Evolutionary conservation across 1,140 invertebrate genomes (phyloP).

Genomic region (Atta texana): DNA sequence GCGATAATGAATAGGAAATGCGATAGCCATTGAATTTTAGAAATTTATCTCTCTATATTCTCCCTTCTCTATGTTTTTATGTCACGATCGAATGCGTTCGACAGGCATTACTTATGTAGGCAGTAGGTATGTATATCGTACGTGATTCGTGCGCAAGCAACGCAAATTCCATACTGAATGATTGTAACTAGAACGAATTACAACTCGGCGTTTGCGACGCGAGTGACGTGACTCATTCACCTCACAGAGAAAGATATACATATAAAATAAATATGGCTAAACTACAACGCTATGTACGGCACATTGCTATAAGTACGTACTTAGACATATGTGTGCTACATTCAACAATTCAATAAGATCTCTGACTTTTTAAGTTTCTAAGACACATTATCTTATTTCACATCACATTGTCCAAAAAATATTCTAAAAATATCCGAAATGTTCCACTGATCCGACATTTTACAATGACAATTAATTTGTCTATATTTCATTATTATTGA

Average conservation of each 20-base stretch:
- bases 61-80: slow-evolving; percentile 15
- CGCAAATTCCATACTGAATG: slow-evolving; percentile 61
- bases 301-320: too few relatives aligned
- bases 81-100: slow-evolving; percentile 58
- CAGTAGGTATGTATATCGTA: slow-evolving; percentile 10
- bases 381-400: neutral
- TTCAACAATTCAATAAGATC: neutral
- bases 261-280: slow-evolving; percentile 15
- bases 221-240: slow-evolving; percentile 63
- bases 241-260: slow-evolving; percentile 59
- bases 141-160: slow-evolving; percentile 41
- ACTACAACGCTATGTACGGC: neutral
- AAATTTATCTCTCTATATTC: slow-evolving; percentile 36
- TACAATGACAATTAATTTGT: neutral
- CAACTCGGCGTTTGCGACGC: slow-evolving; percentile 20
- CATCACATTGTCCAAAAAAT: neutral
- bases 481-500: neutral
- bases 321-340: neutral
- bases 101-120: slow-evolving; percentile 7
- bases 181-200: slow-evolving; percentile 58
- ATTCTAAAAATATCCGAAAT: neutral
- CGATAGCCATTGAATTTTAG: slow-evolving; percentile 42
- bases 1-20: neutral
- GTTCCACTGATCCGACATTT: neutral
- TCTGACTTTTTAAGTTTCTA: neutral